A percentile compares a stretch with the other conserved stretches of the same genome.
phyloP scores from a whole-genome alignment of 2,797 vertebrate genomes.

The Syngnathus acus region DNA sequence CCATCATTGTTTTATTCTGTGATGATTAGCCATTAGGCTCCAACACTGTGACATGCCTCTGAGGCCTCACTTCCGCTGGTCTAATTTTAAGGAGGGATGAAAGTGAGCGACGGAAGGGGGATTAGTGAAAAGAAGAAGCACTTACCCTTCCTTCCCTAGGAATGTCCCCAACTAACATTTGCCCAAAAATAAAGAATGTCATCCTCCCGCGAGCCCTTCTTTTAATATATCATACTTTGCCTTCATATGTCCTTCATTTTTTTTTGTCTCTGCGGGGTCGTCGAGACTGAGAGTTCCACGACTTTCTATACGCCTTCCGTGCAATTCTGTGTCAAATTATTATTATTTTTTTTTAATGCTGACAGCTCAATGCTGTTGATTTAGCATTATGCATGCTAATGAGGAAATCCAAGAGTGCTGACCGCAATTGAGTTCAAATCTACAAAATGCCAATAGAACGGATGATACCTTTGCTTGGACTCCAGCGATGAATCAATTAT shows the following conservation, averaged over 20 bases:
- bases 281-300: not conserved
- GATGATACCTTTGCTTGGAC: constrained; percentile 52
- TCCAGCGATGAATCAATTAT: constrained; percentile 55
- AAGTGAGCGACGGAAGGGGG: constrained; percentile 29
- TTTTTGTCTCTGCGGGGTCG: constrained; percentile 9
- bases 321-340: not conserved
- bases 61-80: constrained; percentile 25
- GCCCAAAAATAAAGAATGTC: constrained; percentile 48
- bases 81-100: constrained; percentile 39
- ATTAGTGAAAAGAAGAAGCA: constrained; percentile 40
- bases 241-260: constrained; percentile 8
- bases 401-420: constrained; percentile 48
- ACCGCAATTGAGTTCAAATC: constrained; percentile 59
- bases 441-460: constrained; percentile 57
- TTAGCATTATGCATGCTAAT: constrained; percentile 58
- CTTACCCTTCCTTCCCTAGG: constrained; percentile 23
- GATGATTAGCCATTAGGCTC: constrained; percentile 52
- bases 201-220: constrained; percentile 38
- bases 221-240: constrained; percentile 29
- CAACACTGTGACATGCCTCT: constrained; percentile 10
- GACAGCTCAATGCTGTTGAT: constrained; percentile 47
- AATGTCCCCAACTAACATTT: constrained; percentile 43
- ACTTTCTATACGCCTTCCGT: not conserved
- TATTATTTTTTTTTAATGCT: not conserved
- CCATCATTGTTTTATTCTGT: constrained; percentile 37